Evolutionary conservation across 2,113 vertebrate genomes (phyloP).

Genomic region (Pseudorectes ferrugineus): DNA sequence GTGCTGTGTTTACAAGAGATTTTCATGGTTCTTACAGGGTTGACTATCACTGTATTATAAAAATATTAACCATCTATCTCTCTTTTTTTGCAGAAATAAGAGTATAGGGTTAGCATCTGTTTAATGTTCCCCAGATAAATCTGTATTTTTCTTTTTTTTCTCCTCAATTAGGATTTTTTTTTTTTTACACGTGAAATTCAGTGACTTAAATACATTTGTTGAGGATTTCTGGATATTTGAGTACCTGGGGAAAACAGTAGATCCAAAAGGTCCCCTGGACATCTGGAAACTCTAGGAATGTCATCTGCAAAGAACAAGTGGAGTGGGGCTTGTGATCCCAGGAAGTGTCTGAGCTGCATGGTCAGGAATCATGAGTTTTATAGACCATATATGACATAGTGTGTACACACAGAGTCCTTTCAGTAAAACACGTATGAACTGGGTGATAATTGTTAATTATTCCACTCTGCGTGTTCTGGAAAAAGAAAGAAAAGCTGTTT

Average conservation of each 20-base stretch:
- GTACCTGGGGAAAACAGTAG: neutral
- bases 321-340: neutral
- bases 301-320: neutral
- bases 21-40: neutral
- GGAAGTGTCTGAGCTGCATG: neutral
- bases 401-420: neutral
- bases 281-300: neutral
- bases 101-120: neutral
- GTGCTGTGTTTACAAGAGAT: neutral
- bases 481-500: neutral
- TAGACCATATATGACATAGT: accelerated
- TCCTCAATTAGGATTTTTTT: neutral
- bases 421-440: accelerated
- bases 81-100: neutral
- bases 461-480: neutral
- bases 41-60: neutral
- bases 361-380: neutral
- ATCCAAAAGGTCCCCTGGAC: neutral
- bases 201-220: neutral
- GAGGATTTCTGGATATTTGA: neutral
- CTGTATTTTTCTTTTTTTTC: neutral
- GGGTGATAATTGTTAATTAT: neutral
- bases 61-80: neutral
- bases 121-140: neutral
- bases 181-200: neutral